Base-by-base conservation (phyloP, 2,888 invertebrate genomes). In the Drosophila phalerata region DNA sequence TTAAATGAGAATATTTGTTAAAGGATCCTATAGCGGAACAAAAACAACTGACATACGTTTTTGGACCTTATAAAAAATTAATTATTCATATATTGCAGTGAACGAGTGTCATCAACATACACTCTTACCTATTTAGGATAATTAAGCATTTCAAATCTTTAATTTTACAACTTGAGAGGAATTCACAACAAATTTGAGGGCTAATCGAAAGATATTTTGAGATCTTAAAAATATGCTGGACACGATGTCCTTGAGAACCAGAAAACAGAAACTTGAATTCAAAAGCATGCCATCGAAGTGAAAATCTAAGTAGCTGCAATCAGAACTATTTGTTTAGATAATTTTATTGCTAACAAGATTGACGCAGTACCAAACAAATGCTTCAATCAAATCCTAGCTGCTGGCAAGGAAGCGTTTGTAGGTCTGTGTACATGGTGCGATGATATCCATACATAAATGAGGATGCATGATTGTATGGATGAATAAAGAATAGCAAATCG, bases 271-370 rank as follows among this genome's bases (percentile, higher is more conserved):
- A 19, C 42, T 4, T 3, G 22, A 22, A 22, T 22, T 17, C 11
- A 42, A 19, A 2, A 10, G 5, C 25, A 15, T 9, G 2, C 38
- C 4, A 25, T 11, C 1, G 10, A 25, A 9, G 40, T 28, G 25
- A 28, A 53, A 28, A 30, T n/a, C 38, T 8, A 17, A 40, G 11
- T 13, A 25, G 37, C 58, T 19, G 25, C 37, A 77, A 70, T 61
- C 71, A 61, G 55, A 42, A 45, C 51, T 53, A 47, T 64, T 69
- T 51, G 62, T 64, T 40, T 22, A 65, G 63, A 79, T 81, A 67
- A 58, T 47, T 69, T 60, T 47, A 51, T 60, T n/a, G 49, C 63
- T 76, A 83, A 81, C 81, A 32, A 86, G 81, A 81, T 81, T 85
- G 81, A 53, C 60, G 52, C 49, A 57, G 34, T 9, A 28, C 45